phyloP scores from a whole-genome alignment of 1,140 invertebrate genomes.

The Heterodera schachtii region DNA sequence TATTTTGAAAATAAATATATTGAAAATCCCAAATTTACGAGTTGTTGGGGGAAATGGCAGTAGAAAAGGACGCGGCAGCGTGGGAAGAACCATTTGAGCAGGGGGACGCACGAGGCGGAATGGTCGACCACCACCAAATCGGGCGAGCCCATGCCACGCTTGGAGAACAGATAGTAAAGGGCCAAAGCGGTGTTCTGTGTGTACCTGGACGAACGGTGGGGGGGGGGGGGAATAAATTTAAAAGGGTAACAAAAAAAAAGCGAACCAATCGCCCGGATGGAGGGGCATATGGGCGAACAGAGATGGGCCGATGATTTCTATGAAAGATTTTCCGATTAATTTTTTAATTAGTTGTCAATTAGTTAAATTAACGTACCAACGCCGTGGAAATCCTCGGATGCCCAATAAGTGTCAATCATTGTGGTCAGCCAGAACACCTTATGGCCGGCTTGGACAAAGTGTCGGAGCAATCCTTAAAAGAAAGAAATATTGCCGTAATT shows the following conservation, averaged over 20 bases:
- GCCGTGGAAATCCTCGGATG: constrained; percentile 55
- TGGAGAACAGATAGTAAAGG: constrained; percentile 20
- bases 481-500: neutral
- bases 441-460: constrained; percentile 56
- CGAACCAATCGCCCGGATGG: constrained; percentile 64
- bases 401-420: constrained; percentile 65
- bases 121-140: constrained; percentile 63
- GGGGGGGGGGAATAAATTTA: constrained; percentile 53
- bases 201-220: constrained; percentile 62
- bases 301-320: constrained; percentile 28
- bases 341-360: neutral
- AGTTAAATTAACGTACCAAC: constrained; percentile 50
- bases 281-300: constrained; percentile 46
- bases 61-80: constrained; percentile 59
- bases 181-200: constrained; percentile 17
- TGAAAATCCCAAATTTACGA: constrained; percentile 34
- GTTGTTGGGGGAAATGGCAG: constrained; percentile 64
- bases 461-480: constrained; percentile 47
- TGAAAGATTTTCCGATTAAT: too few species aligned
- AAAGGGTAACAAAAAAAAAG: neutral
- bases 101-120: constrained; percentile 62
- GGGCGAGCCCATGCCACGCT: constrained; percentile 44
- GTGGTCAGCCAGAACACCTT: constrained; percentile 63
- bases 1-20: neutral
- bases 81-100: constrained; percentile 65